Evolutionary conservation across 1,140 invertebrate genomes (phyloP).

Genomic region (Euwallacea fornicatus): DNA sequence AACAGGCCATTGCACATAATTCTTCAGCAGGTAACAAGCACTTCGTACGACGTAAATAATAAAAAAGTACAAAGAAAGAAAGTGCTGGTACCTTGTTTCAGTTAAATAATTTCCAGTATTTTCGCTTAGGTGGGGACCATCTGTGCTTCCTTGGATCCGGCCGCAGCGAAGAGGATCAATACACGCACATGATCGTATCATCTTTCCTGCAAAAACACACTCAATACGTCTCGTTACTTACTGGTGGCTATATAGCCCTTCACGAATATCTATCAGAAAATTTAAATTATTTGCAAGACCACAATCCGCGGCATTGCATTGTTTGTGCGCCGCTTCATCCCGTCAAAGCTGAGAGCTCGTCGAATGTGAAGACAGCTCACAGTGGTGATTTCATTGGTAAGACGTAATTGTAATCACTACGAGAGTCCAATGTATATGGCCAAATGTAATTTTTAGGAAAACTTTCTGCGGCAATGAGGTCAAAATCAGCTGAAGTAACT

Average conservation of each 20-base stretch:
- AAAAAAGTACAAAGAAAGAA: no score
- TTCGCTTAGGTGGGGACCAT: conserved; percentile 74
- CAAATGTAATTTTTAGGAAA: conserved; percentile 58
- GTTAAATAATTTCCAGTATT: background rate
- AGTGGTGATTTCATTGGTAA: conserved; percentile 65
- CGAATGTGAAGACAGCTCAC: conserved; percentile 54
- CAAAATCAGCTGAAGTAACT: conserved; percentile 90
- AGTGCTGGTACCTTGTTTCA: no score
- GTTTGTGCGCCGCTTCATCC: conserved; percentile 69
- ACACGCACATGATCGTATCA: conserved; percentile 97
- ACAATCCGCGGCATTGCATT: conserved; percentile 75
- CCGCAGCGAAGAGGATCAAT: conserved; percentile 92
- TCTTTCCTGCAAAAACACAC: conserved; percentile 95
- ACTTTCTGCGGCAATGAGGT: conserved; percentile 78
- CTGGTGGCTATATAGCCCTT: conserved; percentile 89
- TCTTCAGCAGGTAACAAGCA: conserved; percentile 71
- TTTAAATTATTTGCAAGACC: conserved; percentile 78
- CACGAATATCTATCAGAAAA: conserved; percentile 83
- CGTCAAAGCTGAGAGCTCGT: conserved; percentile 43
- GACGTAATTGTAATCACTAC: background rate
- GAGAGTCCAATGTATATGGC: background rate
- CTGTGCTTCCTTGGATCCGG: conserved; percentile 97
- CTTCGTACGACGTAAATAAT: no score
- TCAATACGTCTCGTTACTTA: conserved; percentile 88
- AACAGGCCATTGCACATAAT: conserved; percentile 84